Evolutionary conservation across 2,113 vertebrate genomes (phyloP), one percentile per base, ranked within the genome.

Genomic region (Balaenoptera acutorostrata): DNA sequence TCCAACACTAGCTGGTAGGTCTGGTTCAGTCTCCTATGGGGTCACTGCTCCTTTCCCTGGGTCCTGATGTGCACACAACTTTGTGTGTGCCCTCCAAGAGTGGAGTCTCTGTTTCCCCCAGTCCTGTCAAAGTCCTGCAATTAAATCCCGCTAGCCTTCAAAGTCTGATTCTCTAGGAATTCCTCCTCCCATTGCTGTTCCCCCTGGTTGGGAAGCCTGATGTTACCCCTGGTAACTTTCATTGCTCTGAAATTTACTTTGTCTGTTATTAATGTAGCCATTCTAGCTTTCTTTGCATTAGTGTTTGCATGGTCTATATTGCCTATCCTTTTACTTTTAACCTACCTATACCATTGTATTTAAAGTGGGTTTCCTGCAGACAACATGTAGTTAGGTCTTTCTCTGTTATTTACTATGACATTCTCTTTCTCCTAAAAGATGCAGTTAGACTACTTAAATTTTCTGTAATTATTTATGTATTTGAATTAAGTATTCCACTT

Each of bases 251-350:
- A 69, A 71, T 61, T 80, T 69, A 39, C 25, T 69, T 36, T 14
- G 15, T 33, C 61, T 86, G 10, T 23, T 59, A 88, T 59, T 80
- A 49, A 46, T 49, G 33, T 46, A 21, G 39, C 39, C 31, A 61
- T 80, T 93, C 25, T 61, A 88, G 52, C 33, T 61, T 27, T 46
- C 78, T 46, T 80, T 80, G 39, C 52, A 23, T 71, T 61, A 18
- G 21, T 61, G 31, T 94, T 69, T 61, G 39, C 33, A 33, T 39
- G 25, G 31, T 71, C 59, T 71, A 59, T 4, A 11, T 80, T 80
- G 46, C 25, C 5, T 39, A 33, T 93, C 41, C 84, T 61, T 93
- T 46, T 87, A n/a, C 44, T 75, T 74, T 86, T 86, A 77, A 78
- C 29, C 29, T 81, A 55, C 61, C 69, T 78, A n/a, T 29, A 78